Conservation (phyloP, 2,888 invertebrate species). For the Coelinius sp. region DNA sequence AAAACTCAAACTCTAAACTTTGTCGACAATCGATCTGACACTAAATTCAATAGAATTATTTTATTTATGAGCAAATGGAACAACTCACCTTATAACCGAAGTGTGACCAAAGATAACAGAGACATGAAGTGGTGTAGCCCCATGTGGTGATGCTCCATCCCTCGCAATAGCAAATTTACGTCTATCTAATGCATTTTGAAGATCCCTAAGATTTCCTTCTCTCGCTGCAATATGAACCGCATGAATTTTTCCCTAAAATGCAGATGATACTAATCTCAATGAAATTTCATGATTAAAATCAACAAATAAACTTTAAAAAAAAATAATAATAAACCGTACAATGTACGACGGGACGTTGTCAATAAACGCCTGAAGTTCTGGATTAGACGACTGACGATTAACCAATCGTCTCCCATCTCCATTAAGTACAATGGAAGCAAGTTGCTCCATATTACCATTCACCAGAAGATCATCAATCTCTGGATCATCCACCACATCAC, state of each 20-base stretch:
- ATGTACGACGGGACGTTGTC: constrained; percentile 90
- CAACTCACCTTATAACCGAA: constrained; percentile 68
- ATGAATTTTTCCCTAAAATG: constrained; percentile 85
- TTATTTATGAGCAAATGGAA: background rate
- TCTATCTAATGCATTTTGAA: constrained; percentile 88
- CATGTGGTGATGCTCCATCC: constrained; percentile 86
- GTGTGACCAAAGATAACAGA: constrained; percentile 89
- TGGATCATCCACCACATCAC: constrained; percentile 71
- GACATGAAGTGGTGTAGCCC: constrained; percentile 89
- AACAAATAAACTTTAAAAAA: background rate
- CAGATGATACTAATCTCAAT: background rate
- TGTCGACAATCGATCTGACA: background rate
- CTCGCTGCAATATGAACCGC: constrained; percentile 89
- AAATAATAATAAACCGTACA: constrained; percentile 72
- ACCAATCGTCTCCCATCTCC: constrained; percentile 87
- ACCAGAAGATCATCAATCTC: constrained; percentile 80
- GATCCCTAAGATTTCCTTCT: constrained; percentile 86
- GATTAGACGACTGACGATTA: constrained; percentile 79
- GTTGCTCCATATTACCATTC: constrained; percentile 88
- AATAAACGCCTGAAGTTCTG: constrained; percentile 88
- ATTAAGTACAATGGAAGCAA: constrained; percentile 89
- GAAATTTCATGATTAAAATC: background rate
- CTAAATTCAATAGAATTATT: background rate
- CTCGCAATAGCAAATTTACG: constrained; percentile 92
- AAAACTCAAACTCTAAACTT: background rate